phyloP scores from a whole-genome alignment of 2,888 invertebrate genomes.

The Orthosia gracilis region DNA sequence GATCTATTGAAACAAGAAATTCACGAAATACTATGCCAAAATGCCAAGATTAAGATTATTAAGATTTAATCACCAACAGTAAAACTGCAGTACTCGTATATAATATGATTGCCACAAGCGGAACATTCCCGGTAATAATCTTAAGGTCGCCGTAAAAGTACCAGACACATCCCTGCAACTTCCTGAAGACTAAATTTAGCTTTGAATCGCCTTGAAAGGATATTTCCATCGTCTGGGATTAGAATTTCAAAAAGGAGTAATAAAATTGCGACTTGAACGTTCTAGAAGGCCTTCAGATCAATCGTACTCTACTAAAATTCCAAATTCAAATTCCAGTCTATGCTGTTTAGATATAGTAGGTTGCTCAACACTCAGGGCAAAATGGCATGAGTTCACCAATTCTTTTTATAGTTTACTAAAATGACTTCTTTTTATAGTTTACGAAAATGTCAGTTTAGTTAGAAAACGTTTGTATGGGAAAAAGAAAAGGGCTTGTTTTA shows the following conservation, averaged over 20 bases:
- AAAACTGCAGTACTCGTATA: constrained; percentile 17
- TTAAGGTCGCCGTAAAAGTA: constrained; percentile 26
- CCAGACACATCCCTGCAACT: constrained; percentile 19
- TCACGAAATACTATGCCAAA: constrained; percentile 16
- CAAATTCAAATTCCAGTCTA: background rate
- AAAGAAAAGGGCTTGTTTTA: no score
- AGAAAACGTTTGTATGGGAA: no score
- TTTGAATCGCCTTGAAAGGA: constrained; percentile 41
- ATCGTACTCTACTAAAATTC: no score
- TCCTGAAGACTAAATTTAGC: constrained; percentile 44
- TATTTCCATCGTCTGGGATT: constrained; percentile 35
- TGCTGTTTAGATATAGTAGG: background rate
- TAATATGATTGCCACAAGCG: constrained; percentile 25
- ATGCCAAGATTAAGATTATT: constrained; percentile 28
- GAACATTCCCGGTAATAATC: background rate
- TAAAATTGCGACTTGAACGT: background rate
- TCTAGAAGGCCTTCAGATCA: no score
- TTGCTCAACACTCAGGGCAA: background rate
- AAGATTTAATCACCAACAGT: constrained; percentile 30
- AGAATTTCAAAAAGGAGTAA: background rate
- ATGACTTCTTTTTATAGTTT: no score
- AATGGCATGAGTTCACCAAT: background rate
- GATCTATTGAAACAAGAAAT: constrained; percentile 2
- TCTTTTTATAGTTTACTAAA: background rate
- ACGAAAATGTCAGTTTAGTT: no score